A percentile compares a stretch with the other conserved stretches of the same genome.
These are phyloP conservation scores for Ophion slaviceki DNA, from an alignment of 2,888 invertebrate genomes.

Conservation along the genomic window DNA sequence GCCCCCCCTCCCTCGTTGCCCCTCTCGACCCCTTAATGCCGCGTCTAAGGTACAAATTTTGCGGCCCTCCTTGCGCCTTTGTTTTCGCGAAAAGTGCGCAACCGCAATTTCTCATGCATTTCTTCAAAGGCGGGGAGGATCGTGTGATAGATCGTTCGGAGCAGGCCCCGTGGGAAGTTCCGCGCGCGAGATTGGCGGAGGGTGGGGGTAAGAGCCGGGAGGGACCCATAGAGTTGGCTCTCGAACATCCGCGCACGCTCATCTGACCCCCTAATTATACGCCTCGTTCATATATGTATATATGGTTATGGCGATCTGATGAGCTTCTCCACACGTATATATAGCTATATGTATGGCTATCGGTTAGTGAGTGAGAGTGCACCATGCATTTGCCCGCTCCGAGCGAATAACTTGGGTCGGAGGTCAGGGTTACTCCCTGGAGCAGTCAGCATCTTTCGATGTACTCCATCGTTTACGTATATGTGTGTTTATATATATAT, in stretches of 20 bases:
- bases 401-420: slow-evolving; percentile 72
- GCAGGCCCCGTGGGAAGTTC: slow-evolving; percentile 57
- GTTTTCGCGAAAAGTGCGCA: too few relatives aligned
- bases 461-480: neutral
- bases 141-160: slow-evolving; percentile 58
- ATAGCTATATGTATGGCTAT: neutral
- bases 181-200: neutral
- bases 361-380: slow-evolving; percentile 29
- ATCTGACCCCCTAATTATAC: slow-evolving; percentile 82
- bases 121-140: slow-evolving; percentile 12
- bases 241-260: slow-evolving; percentile 62
- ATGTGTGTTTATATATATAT: neutral
- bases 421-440: slow-evolving; percentile 78
- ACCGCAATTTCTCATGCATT: too few relatives aligned
- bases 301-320: slow-evolving; percentile 70
- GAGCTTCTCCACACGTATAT: slow-evolving; percentile 55
- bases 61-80: too few relatives aligned
- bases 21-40: too few relatives aligned
- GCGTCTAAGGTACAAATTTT: too few relatives aligned
- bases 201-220: slow-evolving; percentile 53
- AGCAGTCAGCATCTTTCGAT: slow-evolving; percentile 39
- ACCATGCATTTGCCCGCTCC: slow-evolving; percentile 58
- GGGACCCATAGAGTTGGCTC: slow-evolving; percentile 61
- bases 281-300: slow-evolving; percentile 65
- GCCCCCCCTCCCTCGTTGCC: too few relatives aligned